These are phyloP conservation scores for Omphaloscelis lunosa DNA, from an alignment of 2,888 invertebrate species.

Conservation along the genomic window DNA sequence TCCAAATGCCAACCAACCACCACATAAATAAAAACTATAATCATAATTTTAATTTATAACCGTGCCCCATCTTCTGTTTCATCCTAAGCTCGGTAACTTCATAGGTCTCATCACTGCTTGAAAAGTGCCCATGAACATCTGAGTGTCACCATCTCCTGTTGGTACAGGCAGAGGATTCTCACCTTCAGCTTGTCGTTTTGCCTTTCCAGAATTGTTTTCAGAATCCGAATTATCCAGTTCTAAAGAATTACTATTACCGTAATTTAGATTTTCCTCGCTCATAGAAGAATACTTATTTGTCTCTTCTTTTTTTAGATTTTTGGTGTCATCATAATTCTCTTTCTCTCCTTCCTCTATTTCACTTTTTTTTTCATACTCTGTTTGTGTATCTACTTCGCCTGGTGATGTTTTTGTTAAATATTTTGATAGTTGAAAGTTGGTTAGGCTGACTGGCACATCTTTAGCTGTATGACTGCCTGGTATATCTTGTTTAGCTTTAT, in stretches of 20 bases:
- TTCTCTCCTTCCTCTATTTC: neutral
- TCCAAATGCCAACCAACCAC: neutral
- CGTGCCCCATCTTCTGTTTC: neutral
- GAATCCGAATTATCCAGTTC: constrained; percentile 13
- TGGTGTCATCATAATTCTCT: neutral
- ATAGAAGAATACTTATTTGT: constrained; percentile 9
- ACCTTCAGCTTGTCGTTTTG: constrained; percentile 63
- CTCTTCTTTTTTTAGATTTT: constrained; percentile 7
- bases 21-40: neutral
- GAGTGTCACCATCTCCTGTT: constrained; percentile 64
- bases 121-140: constrained; percentile 76
- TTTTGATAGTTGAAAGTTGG: constrained; percentile 10
- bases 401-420: constrained; percentile 35
- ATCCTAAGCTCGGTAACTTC: constrained; percentile 61
- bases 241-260: constrained; percentile 30
- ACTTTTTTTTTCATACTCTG: neutral
- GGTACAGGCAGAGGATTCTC: constrained; percentile 37
- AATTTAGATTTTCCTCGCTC: constrained; percentile 40
- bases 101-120: constrained; percentile 76
- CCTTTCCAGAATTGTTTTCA: constrained; percentile 13
- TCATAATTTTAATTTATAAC: too few species aligned
- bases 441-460: neutral
- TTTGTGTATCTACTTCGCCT: neutral
- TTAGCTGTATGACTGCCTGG: constrained; percentile 9
- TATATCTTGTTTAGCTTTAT: neutral